Conservation (phyloP, 2,888 invertebrate genomes). For the Catocala fraxini region DNA sequence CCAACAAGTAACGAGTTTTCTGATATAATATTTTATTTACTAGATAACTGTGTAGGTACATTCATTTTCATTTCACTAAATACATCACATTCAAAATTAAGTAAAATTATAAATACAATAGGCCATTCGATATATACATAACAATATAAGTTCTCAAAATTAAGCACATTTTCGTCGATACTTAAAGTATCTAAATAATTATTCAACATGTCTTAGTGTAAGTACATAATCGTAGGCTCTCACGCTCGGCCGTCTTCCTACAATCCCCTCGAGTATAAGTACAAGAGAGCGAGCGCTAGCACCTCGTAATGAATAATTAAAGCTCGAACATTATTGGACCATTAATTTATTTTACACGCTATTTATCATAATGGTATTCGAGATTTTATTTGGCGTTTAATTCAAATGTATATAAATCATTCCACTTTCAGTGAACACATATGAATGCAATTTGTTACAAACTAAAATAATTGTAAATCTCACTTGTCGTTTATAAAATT, state of each 20-base stretch:
- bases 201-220: constrained; percentile 47
- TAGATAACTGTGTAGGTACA: constrained; percentile 67
- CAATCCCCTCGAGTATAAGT: constrained; percentile 61
- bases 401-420: constrained; percentile 34
- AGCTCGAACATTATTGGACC: constrained; percentile 56
- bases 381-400: constrained; percentile 53
- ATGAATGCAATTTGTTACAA: constrained; percentile 40
- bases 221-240: constrained; percentile 38
- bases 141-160: constrained; percentile 54
- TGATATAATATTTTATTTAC: constrained; percentile 60
- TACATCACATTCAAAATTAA: constrained; percentile 65
- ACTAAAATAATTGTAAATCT: constrained; percentile 58
- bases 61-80: constrained; percentile 52
- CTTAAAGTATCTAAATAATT: constrained; percentile 44
- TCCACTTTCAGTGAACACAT: constrained; percentile 37
- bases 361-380: constrained; percentile 46
- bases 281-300: constrained; percentile 62
- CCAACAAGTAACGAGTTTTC: constrained; percentile 67
- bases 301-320: constrained; percentile 59
- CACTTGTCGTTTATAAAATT: constrained; percentile 68
- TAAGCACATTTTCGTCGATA: constrained; percentile 47
- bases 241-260: constrained; percentile 27
- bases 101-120: constrained; percentile 54
- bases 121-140: constrained; percentile 47
- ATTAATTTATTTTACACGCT: constrained; percentile 37